Base-by-base conservation (phyloP, 2,888 invertebrate species). In the Hyposoter dolosus region DNA sequence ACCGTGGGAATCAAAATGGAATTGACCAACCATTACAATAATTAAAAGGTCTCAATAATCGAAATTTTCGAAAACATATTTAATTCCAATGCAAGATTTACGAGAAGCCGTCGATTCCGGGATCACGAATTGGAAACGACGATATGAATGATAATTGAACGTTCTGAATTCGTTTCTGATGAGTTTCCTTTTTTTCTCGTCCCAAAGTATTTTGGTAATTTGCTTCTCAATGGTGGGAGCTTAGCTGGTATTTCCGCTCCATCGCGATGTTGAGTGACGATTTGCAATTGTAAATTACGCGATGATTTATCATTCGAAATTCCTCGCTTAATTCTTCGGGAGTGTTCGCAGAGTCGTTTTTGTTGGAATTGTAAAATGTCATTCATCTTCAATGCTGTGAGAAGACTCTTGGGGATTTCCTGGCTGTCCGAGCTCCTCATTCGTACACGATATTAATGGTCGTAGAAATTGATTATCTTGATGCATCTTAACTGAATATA, bases 391-490 rank as follows among this genome's bases (percentile, higher is more conserved):
- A 66, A 72, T 63, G 56, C 35, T n/a, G 82, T 10, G 40, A 80
- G 45, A 56, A 3, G 28, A 60, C 78, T 74, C 66, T 77, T 35
- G 68, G 68, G 45, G 74, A 77, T 81, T 74, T 56, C 35, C 56
- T 4, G 28, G 69, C 63, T 63, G 71, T 47, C 56, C 28, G 47
- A 50, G 47, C 50, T 69, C 74, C 40, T 68, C 28, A 60, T 68
- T 71, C 74, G 81, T 66, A 69, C 81, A 78, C 60, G 71, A 80
- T 60, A 86, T 86, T 83, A 83, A 86, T 83, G 77, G 74, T 83
- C 81, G 81, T 81, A 81, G 77, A 86, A 86, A 86, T 83, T 86
- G 81, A 86, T 86, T 81, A 83, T 83, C 81, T 63, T 43, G 56
- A 50, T 72, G 72, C 76, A 80, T 50, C 66, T 40, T 45, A 56